These are phyloP conservation scores for Pocillopora meandrina DNA, from an alignment of 92 coral and sea anemone species.

Conservation along the genomic window DNA sequence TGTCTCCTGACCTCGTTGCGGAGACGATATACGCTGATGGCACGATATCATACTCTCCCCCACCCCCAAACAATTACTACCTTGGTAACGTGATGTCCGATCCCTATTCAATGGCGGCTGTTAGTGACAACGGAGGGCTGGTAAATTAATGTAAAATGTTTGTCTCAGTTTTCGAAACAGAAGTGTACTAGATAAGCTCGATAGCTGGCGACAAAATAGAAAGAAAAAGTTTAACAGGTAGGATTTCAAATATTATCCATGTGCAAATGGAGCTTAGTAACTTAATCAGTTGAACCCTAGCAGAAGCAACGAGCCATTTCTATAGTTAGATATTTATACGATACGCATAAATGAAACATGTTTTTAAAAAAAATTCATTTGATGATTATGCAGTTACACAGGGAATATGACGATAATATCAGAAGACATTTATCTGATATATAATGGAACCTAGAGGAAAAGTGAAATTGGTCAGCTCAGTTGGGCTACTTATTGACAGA, in stretches of 20 bases:
- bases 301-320: no score
- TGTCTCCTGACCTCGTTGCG: conserved; percentile 57
- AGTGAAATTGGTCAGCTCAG: no score
- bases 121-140: conserved; percentile 72
- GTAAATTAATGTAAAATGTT: conserved; percentile 39
- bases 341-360: no score
- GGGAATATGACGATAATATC: no score
- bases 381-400: no score
- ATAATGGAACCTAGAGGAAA: no score
- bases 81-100: conserved; percentile 81
- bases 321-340: no score
- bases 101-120: conserved; percentile 77
- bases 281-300: no score
- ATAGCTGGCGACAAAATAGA: background rate
- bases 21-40: conserved; percentile 76
- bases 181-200: background rate
- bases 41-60: conserved; percentile 46
- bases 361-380: no score
- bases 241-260: no score
- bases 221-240: background rate
- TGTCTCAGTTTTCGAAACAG: background rate
- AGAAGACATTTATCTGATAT: no score
- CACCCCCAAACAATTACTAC: conserved; percentile 37
- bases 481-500: background rate
- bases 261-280: no score